Evolutionary conservation across 2,797 vertebrate genomes (phyloP), one percentile per base, ranked within the genome.

Genomic region (Hyperoplus lanceolatus): DNA sequence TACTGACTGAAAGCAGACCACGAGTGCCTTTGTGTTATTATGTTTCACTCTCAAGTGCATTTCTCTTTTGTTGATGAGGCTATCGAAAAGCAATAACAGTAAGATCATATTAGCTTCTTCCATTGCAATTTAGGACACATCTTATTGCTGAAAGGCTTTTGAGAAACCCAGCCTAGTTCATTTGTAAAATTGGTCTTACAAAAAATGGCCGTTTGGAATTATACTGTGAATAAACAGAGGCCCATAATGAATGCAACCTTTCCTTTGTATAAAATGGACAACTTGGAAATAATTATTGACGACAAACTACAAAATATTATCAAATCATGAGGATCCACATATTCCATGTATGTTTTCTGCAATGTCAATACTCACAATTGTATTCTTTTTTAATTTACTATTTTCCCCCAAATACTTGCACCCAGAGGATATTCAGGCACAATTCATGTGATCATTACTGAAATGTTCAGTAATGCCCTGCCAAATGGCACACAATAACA

Each of bases 81-180:
- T 81, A 88, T 89, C 42, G 83, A 87, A 92, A 89, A 89, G 87
- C 89, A 93, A 94, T 93, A 93, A 92, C 83, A 72, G 78, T 87
- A 84, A 83, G 79, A 87, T 91, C 74, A 82, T 85, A 90, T 91
- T 92, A 87, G 80, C 71, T 83, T 77, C 76, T 90, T 87, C 83
- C 62, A 73, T 77, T 79, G 81, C 85, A 78, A 79, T 90, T 92
- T 90, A 84, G 70, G 73, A 83, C 74, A 69, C 75, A 85, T 90
- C 57, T 90, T 87, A 91, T 87, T 87, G 83, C 75, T 68, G 73
- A 79, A 90, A 84, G 85, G 73, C 86, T 88, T 89, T 16, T 66
- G 85, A 83, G 87, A 83, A 85, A 76, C 82, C 63, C 71, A 70
- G 67, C 70, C 62, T 78, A 60, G 65, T 88, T 90, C 57, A 85